Percentiles rank a stretch among this genome's conserved stretches.
Conservation (phyloP, 1,140 invertebrate genomes). For the Melipona quadrifasciata region DNA sequence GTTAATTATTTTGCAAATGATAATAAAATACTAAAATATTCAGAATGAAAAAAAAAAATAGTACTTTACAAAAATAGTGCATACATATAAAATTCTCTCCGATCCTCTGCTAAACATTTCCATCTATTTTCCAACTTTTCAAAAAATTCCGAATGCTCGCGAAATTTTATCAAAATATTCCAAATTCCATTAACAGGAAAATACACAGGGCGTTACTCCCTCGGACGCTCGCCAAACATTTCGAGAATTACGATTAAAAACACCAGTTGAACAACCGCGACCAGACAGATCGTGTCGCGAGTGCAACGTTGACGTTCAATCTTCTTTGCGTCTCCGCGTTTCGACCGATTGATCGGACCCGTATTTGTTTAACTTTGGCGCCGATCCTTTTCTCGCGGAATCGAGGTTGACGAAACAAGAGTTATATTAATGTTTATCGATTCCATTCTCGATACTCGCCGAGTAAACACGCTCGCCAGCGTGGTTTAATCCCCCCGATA, state of each 20-base stretch:
- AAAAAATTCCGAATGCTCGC: background rate
- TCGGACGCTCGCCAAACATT: constrained; percentile 27
- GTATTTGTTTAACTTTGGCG: constrained; percentile 45
- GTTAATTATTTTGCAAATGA: no score
- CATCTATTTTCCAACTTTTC: background rate
- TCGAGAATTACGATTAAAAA: constrained; percentile 38
- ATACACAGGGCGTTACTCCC: background rate
- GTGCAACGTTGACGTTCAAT: constrained; percentile 16
- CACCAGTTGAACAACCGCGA: constrained; percentile 14
- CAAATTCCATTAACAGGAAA: background rate
- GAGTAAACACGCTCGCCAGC: background rate
- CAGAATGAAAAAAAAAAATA: no score
- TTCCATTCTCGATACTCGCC: background rate
- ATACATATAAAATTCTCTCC: no score
- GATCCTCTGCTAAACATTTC: background rate
- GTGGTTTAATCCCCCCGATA: constrained; percentile 17
- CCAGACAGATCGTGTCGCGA: background rate
- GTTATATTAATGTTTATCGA: constrained; percentile 7
- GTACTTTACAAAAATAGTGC: no score
- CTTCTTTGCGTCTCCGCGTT: background rate
- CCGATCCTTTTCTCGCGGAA: background rate
- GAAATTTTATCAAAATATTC: background rate
- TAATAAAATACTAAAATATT: no score
- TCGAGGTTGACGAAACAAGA: constrained; percentile 18
- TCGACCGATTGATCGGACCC: constrained; percentile 47